Evolutionary conservation across 2,113 vertebrate species (phyloP), one percentile per base, ranked within the genome.

Genomic region (Daphoenositta chrysoptera): DNA sequence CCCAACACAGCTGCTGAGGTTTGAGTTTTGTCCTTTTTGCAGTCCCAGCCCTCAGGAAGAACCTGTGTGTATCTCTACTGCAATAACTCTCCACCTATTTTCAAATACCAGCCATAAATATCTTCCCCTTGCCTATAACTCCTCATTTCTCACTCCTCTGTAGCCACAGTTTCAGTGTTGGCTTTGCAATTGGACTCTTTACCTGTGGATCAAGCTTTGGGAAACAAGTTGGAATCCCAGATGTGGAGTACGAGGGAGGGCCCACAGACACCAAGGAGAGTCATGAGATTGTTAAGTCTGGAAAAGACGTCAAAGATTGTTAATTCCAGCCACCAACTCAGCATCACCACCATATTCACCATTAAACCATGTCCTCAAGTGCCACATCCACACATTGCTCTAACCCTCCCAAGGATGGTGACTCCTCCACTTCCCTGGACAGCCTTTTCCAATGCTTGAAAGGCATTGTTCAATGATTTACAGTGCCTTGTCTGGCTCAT

Each of bases 231-330:
- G 7, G 7, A 10, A 0, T 39, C 22, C 30, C 22, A 48, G 11
- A 13, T 0, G 0, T 31, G 15, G 7, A 21, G 8, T 35, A 8
- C 21, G 6, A 76, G 31, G 47, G 4, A 23, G 61, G 45, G 21
- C 23, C 20, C 10, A 10, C 0, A 16, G 50, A 15, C 30, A 30
- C 22, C 33, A 44, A 44, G 37, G 31, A 4, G 22, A 37, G 9
- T 1, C 53, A 22, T 5, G 5, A 42, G 20, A 17, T 51, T 19
- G 27, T 3, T 6, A 3, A 28, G 15, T 18, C 13, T 51, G 47
- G 15, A 81, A 33, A 89, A 73, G 11, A 81, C 18, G 44, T 57
- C 76, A 33, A 5, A 24, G 18, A 7, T 24, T 39, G 4, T 47
- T 12, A 19, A 60, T 4, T 50, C 58, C 76, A 72, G 0, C 30